A percentile compares a stretch with the other conserved stretches of the same genome.
Evolutionary conservation across 2,888 invertebrate species (phyloP).

Genomic region (Merodon equestris): DNA sequence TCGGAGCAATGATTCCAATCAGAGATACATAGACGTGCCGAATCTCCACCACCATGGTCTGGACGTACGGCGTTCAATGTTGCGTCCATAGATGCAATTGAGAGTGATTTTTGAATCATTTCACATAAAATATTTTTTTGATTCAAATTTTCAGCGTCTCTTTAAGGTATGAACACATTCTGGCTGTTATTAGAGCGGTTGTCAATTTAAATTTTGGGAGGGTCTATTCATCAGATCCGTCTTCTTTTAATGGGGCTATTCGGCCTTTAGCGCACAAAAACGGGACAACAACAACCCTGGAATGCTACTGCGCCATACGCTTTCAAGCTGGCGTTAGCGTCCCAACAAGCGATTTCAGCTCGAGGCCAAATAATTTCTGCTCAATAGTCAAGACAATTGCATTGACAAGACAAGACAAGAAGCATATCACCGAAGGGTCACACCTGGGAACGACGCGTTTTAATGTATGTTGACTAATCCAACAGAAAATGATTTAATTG

Average conservation of each 20-base stretch:
- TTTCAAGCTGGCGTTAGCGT: not conserved
- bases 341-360: too few species aligned
- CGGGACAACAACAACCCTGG: not conserved
- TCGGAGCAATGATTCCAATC: constrained; percentile 21
- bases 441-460: too few species aligned
- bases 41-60: constrained; percentile 16
- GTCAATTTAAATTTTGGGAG: constrained; percentile 15
- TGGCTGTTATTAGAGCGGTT: constrained; percentile 7
- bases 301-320: not conserved
- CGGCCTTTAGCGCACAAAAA: constrained; percentile 15
- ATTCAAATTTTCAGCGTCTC: not conserved
- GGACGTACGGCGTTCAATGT: constrained; percentile 25
- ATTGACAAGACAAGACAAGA: too few species aligned
- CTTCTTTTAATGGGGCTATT: constrained; percentile 13
- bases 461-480: too few species aligned
- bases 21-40: too few species aligned
- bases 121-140: not conserved
- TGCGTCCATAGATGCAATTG: constrained; percentile 9
- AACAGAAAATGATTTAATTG: too few species aligned
- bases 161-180: constrained; percentile 7
- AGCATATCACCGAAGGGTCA: too few species aligned
- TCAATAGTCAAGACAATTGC: too few species aligned
- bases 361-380: too few species aligned
- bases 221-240: constrained; percentile 6
- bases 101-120: constrained; percentile 16